These are phyloP conservation scores for Macrobrachium nipponense DNA, from an alignment of 1,140 invertebrate species.

Conservation along the genomic window DNA sequence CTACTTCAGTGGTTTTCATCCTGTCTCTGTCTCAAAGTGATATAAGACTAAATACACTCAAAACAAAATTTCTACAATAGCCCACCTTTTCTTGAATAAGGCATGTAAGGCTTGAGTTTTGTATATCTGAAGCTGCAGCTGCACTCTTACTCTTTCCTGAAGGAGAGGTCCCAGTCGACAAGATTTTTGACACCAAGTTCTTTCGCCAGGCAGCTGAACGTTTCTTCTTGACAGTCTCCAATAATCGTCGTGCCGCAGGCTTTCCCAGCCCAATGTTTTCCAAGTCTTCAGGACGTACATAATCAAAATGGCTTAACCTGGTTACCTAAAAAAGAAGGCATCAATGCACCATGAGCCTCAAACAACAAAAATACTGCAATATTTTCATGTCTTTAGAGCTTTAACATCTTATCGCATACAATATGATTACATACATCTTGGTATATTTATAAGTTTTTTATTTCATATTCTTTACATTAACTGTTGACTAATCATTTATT, in stretches of 20 bases:
- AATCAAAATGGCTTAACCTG: conserved; percentile 93
- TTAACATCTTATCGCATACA: neutral
- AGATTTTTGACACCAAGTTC: conserved; percentile 87
- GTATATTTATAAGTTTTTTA: neutral
- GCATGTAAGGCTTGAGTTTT: conserved; percentile 77
- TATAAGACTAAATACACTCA: neutral
- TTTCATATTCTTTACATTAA: too few species aligned
- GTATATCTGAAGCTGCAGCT: neutral
- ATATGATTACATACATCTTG: neutral
- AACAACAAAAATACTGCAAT: too few species aligned
- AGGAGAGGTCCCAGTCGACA: conserved; percentile 70
- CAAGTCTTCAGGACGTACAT: conserved; percentile 92
- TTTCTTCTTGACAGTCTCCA: conserved; percentile 95
- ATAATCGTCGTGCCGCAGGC: conserved; percentile 86
- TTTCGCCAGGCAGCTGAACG: conserved; percentile 83
- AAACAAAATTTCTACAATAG: neutral
- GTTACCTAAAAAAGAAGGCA: conserved; percentile 75
- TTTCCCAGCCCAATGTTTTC: conserved; percentile 94
- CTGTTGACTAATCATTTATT: too few species aligned
- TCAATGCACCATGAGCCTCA: neutral
- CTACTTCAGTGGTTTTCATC: too few species aligned
- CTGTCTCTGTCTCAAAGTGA: neutral
- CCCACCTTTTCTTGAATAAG: conserved; percentile 86
- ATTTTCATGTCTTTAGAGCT: neutral
- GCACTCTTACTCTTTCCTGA: neutral